Percentiles rank a stretch among this genome's conserved stretches.
phyloP scores from a whole-genome alignment of 2,113 vertebrate species.

The Clarias batrachus region DNA sequence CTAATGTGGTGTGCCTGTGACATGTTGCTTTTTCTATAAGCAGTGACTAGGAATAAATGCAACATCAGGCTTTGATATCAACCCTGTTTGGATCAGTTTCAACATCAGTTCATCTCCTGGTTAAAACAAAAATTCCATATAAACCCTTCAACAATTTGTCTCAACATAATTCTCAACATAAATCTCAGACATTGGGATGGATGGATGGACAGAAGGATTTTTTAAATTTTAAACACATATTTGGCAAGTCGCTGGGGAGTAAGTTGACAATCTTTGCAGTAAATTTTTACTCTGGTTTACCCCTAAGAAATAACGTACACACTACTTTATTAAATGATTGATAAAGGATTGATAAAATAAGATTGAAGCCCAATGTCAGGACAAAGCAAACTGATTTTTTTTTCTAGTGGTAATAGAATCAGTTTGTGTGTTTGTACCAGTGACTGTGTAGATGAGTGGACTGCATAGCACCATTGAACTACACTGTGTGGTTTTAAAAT shows the following conservation, averaged over 20 bases:
- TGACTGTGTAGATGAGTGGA: no score
- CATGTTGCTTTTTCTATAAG: conserved; percentile 79
- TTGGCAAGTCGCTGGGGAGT: not conserved
- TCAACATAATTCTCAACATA: not conserved
- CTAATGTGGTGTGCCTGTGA: conserved; percentile 76
- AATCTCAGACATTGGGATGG: not conserved
- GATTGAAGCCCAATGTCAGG: no score
- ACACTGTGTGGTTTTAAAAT: no score
- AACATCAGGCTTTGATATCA: conserved; percentile 63
- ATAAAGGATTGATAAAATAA: no score
- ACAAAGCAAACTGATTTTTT: no score
- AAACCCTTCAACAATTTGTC: not conserved
- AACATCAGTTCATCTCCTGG: not conserved
- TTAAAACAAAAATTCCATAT: not conserved
- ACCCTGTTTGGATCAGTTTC: not conserved
- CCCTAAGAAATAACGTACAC: not conserved
- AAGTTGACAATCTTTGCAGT: not conserved
- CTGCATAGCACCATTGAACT: no score
- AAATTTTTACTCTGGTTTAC: not conserved
- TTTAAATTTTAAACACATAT: not conserved
- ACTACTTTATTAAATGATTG: not conserved
- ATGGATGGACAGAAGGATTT: not conserved
- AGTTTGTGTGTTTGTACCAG: no score
- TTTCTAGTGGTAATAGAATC: no score
- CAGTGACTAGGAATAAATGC: conserved; percentile 80